phyloP scores from a whole-genome alignment of 2,113 vertebrate species.

The Lophius piscatorius region DNA sequence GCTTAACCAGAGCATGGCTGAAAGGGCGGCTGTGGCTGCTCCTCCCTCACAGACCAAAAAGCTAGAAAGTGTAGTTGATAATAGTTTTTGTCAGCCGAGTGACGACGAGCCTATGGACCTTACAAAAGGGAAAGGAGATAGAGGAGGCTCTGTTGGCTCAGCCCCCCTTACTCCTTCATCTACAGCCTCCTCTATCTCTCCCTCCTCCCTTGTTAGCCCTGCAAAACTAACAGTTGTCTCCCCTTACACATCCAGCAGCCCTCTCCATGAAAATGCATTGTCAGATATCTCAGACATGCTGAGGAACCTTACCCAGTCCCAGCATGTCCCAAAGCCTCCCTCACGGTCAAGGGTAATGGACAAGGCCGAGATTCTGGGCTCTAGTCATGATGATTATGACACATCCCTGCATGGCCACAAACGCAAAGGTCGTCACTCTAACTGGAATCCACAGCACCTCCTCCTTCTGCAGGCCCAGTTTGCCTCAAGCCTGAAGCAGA shows the following conservation, averaged over 20 bases:
- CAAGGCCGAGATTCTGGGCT: slow-evolving; percentile 88
- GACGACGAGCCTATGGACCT: slow-evolving; percentile 99
- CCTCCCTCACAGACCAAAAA: slow-evolving; percentile 90
- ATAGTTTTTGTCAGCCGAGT: slow-evolving; percentile 88
- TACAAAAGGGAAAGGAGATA: slow-evolving; percentile 95
- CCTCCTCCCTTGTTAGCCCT: slow-evolving; percentile 88
- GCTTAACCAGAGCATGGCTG: slow-evolving; percentile 97
- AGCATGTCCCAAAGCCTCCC: slow-evolving; percentile 87
- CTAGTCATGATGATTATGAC: slow-evolving; percentile 89
- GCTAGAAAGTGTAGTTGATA: slow-evolving; percentile 83
- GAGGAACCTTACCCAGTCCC: slow-evolving; percentile 96
- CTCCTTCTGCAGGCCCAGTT: slow-evolving; percentile 98
- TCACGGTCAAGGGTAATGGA: slow-evolving; percentile 89
- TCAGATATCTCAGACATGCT: slow-evolving; percentile 99
- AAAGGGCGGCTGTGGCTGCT: slow-evolving; percentile 93
- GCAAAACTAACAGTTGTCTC: slow-evolving; percentile 90
- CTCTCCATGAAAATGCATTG: slow-evolving; percentile 95
- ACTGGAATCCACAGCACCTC: slow-evolving; percentile 99
- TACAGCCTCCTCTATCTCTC: slow-evolving; percentile 88
- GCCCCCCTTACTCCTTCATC: slow-evolving; percentile 89
- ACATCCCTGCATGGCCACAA: slow-evolving; percentile 89
- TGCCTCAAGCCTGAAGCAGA: slow-evolving; percentile 92
- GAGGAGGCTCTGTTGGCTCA: slow-evolving; percentile 87
- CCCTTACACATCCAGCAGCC: slow-evolving; percentile 93
- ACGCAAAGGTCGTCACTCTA: slow-evolving; percentile 97